Evolutionary conservation across 1,140 invertebrate species (phyloP).

Genomic region (Drosophila rufa): DNA sequence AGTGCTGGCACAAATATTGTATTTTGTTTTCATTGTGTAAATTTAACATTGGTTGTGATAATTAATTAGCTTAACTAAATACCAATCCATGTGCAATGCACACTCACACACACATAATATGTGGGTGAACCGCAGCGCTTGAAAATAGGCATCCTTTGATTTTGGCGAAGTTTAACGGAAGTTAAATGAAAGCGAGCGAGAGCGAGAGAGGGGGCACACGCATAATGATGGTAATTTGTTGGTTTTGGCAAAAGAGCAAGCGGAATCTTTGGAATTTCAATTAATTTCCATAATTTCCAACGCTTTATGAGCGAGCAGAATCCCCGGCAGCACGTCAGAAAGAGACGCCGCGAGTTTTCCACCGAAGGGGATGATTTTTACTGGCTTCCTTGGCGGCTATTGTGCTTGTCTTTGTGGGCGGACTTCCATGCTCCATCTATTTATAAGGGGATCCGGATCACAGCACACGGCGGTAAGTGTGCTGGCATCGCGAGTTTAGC

Average conservation of each 20-base stretch:
- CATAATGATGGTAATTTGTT: conserved; percentile 85
- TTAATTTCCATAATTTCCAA: conserved; percentile 85
- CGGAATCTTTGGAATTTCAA: conserved; percentile 84
- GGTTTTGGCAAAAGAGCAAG: conserved; percentile 82
- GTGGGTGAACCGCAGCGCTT: conserved; percentile 42
- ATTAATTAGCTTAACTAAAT: conserved; percentile 75
- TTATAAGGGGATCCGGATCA: background rate
- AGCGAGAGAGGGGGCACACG: conserved; percentile 28
- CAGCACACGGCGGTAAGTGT: conserved; percentile 11
- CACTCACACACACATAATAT: conserved; percentile 6
- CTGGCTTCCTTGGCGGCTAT: conserved; percentile 1
- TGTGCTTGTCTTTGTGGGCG: conserved; percentile 17
- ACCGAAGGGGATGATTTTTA: conserved; percentile 53
- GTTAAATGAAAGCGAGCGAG: background rate
- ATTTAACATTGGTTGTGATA: conserved; percentile 27
- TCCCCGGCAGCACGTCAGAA: conserved; percentile 26
- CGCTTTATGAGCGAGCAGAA: conserved; percentile 72
- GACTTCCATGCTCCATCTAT: background rate
- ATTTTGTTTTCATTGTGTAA: conserved; percentile 12
- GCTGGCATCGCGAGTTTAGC: background rate
- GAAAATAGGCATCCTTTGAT: conserved; percentile 66
- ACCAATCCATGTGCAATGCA: conserved; percentile 33
- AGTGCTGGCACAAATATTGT: conserved; percentile 25
- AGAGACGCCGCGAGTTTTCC: conserved; percentile 27
- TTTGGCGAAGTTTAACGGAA: conserved; percentile 15